Base-by-base conservation (phyloP, 2,888 invertebrate genomes). In the Aphidoletes aphidimyza region DNA sequence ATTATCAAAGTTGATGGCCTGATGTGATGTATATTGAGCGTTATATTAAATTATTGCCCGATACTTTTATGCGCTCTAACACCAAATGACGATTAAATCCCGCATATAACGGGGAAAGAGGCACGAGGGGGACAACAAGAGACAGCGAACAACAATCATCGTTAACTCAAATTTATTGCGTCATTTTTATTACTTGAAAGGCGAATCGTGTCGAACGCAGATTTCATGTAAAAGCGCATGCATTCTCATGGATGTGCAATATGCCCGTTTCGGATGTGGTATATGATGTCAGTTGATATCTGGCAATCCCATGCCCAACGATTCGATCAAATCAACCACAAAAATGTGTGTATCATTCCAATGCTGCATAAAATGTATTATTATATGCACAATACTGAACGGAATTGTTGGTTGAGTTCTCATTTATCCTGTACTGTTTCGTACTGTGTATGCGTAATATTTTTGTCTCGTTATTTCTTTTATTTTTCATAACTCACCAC, bases 121-220 rank as follows among this genome's bases (percentile, higher is more conserved):
- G n/a, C n/a, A n/a, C n/a, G 22, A 54, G 9, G 19, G 9, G 22
- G 22, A n/a, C 11, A 26, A 3, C 2, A 19, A 37, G 22, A 81
- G 22, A 81, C 5, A 22, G 30, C 5, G 1, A 59, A 22, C 37
- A 81, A 81, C 81, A 81, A 81, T 81, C 36, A 36, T 81, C 81
- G 81, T 81, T 81, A 81, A 81, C 17, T 81, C 37, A 81, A 81
- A 81, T 81, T 81, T 81, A 81, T 81, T 81, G 81, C 81, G 81
- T 81, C 81, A 81, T 81, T 81, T 81, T 81, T 81, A 81, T 81
- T 22, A 37, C 81, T 81, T 81, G 69, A 69, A 69, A 69, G 69
- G 69, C 69, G 69, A 69, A 69, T 69, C 69, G 69, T 69, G 69
- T 69, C 1, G 69, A 69, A 69, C 69, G 69, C 69, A 69, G 69